Conservation (phyloP, 1,140 invertebrate species). For the Macrocentrus cingulum region DNA sequence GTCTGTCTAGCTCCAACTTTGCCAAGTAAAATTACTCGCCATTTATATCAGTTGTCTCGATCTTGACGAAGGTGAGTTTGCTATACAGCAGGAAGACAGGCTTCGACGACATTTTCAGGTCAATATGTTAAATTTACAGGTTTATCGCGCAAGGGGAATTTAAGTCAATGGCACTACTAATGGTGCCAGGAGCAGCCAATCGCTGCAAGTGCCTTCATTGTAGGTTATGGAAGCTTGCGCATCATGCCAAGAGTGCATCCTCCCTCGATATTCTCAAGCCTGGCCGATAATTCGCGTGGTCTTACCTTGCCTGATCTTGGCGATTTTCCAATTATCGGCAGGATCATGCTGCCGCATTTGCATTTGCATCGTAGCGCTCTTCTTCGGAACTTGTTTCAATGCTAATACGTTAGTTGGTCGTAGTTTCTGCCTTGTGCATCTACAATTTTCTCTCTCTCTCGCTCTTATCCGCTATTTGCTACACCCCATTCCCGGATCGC, state of each 20-base stretch:
- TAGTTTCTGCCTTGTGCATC: constrained; percentile 17
- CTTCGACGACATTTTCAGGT: no score
- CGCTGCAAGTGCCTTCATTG: constrained; percentile 12
- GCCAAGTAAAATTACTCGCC: constrained; percentile 25
- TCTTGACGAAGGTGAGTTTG: neutral
- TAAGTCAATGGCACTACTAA: constrained; percentile 5
- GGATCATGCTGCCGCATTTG: constrained; percentile 30
- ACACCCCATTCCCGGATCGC: constrained; percentile 6
- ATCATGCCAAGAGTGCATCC: no score
- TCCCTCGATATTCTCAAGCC: no score
- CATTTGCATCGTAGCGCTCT: constrained; percentile 29
- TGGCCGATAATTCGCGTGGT: constrained; percentile 17
- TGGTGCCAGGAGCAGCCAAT: constrained; percentile 13
- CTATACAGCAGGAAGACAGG: neutral
- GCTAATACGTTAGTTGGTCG: constrained; percentile 33
- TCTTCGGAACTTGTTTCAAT: constrained; percentile 39
- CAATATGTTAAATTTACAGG: no score
- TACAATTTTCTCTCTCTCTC: neutral
- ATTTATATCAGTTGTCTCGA: constrained; percentile 25
- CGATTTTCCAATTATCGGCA: constrained; percentile 41
- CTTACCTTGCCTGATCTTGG: constrained; percentile 28
- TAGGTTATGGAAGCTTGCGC: no score
- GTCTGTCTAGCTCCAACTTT: constrained; percentile 22
- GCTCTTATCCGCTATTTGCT: neutral
- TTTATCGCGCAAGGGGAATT: neutral